phyloP scores from a whole-genome alignment of 2,113 vertebrate species.

The Petroica traversi region DNA sequence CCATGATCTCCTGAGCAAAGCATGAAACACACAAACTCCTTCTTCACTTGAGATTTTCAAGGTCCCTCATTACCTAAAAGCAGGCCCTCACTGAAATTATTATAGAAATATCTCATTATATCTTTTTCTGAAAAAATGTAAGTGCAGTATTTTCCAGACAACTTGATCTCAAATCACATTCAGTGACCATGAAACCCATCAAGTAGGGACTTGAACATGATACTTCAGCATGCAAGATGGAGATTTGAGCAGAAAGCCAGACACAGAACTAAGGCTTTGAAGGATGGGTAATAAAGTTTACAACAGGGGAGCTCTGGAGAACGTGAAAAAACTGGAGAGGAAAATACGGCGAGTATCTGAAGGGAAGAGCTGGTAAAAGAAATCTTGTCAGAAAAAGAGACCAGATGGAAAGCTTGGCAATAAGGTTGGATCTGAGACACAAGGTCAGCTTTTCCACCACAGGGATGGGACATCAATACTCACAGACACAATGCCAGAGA shows the following conservation, averaged over 20 bases:
- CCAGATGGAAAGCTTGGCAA: not conserved
- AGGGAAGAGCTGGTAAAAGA: not conserved
- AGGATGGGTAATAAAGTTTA: not conserved
- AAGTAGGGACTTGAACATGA: not conserved
- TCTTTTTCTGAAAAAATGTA: not conserved
- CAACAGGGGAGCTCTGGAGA: not conserved
- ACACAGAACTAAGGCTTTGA: not conserved
- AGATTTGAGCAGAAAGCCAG: not conserved
- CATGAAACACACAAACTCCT: not conserved
- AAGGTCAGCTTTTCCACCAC: not conserved
- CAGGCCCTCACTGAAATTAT: not conserved
- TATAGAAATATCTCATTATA: not conserved
- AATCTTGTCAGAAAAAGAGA: not conserved
- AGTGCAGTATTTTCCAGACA: not conserved
- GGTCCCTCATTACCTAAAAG: not conserved
- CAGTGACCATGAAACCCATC: not conserved
- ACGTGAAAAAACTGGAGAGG: not conserved
- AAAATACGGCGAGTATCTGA: not conserved
- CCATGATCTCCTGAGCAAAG: not conserved
- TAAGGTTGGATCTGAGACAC: not conserved
- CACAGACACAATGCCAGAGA: rapidly evolving
- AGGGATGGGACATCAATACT: not conserved
- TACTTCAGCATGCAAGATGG: not conserved
- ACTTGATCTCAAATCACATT: not conserved
- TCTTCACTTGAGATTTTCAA: not conserved